Conservation (phyloP, 2,888 invertebrate species). For the Bimastos eiseni region DNA sequence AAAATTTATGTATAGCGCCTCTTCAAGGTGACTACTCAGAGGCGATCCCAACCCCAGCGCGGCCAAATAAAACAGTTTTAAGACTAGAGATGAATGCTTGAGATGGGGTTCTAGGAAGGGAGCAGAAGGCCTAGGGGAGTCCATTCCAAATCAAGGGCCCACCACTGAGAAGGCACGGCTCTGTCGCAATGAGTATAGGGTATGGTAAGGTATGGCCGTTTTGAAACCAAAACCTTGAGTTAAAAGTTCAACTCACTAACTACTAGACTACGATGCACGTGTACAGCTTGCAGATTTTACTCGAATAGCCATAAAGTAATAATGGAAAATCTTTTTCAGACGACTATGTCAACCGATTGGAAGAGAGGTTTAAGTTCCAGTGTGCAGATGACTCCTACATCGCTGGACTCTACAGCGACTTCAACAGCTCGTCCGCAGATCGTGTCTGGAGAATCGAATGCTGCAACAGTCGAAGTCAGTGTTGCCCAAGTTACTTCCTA, state of each 20-base stretch:
- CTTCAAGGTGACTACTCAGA: no score
- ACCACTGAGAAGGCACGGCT: no score
- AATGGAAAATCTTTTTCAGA: neutral
- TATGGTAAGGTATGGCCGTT: neutral
- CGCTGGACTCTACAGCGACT: slow-evolving; percentile 24
- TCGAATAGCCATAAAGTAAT: neutral
- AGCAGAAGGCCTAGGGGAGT: no score
- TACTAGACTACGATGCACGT: no score
- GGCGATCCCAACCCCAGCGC: no score
- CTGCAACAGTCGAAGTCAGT: slow-evolving; percentile 9
- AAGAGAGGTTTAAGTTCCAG: slow-evolving; percentile 1
- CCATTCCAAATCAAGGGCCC: no score
- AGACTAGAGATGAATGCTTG: no score
- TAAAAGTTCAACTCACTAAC: neutral
- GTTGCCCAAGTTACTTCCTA: neutral
- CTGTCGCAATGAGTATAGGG: no score
- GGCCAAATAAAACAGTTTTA: no score
- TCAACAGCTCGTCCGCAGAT: neutral
- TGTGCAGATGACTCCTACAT: neutral
- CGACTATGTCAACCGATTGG: slow-evolving; percentile 19
- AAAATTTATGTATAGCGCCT: no score
- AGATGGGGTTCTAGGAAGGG: no score
- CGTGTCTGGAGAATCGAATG: slow-evolving; percentile 14
- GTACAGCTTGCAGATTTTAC: neutral
- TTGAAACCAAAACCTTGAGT: neutral